Base-by-base conservation (phyloP, 2,113 vertebrate genomes). In the Athene noctua region DNA sequence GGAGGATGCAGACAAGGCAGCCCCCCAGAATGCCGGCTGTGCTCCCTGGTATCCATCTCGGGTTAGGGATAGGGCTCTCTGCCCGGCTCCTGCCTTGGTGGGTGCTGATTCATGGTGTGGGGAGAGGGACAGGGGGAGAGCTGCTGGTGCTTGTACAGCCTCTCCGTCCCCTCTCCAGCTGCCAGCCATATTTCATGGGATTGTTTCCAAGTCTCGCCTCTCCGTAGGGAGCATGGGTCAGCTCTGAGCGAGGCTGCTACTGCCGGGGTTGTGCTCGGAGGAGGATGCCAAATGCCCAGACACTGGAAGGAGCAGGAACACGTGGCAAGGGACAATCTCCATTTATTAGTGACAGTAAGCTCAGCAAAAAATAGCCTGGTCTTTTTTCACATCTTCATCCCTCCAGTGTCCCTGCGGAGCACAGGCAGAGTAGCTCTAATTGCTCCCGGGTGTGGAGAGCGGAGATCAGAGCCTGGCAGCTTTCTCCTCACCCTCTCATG, bases 331-430 rank as follows among this genome's bases (percentile, higher is more conserved):
- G 86, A 94, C 70, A 84, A 57, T 47, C 32, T 95, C 51, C 92
- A 81, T 84, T 95, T 92, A 91, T 95, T 95, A 96, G 80, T 81
- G 89, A 94, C 81, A 91, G 78, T 84, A 78, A 93, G 80, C 87
- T 87, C 85, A 71, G 87, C 70, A 72, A 88, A 91, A 95, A 89
- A 86, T 95, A 89, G 40, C 65, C 80, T 72, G 80, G 73, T 79
- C 91, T 96, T 96, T 96, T 85, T 77, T 81, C 91, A 87, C 62
- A 68, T 95, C 78, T 84, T 91, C 78, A 75, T 94, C 81, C 73
- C 68, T 92, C 59, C 89, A 30, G 77, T 23, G 52, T 85, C 93
- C 89, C 91, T 2, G 2, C 7, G 0, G 77, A 65, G 81, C 95
- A 87, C 77, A 86, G 68, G 84, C 44, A 8, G 83, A 92, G 51